Percentiles rank a stretch among this genome's conserved stretches.
phyloP scores from a whole-genome alignment of 1,140 invertebrate genomes.

The Cardiocondyla obscurior region DNA sequence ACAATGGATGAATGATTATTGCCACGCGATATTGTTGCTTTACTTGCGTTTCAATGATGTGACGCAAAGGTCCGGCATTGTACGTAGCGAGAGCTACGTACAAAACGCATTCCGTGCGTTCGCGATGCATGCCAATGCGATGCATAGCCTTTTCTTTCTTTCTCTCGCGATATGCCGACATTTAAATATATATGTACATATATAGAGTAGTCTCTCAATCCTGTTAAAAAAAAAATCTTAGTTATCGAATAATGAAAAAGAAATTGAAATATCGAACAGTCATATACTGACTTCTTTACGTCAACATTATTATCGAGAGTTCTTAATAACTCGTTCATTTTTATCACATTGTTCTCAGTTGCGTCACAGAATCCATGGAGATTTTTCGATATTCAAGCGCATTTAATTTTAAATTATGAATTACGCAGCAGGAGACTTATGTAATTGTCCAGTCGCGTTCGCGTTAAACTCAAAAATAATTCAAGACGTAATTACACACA shows the following conservation, averaged over 20 bases:
- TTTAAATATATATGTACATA: not conserved
- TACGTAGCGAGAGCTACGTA: not conserved
- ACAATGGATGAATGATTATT: conserved; percentile 13
- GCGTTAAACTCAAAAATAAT: not conserved
- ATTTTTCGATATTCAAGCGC: not conserved
- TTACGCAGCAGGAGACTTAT: not conserved
- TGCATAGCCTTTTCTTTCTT: not conserved
- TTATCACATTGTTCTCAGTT: not conserved
- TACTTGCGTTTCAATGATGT: conserved; percentile 10
- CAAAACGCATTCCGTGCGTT: conserved; percentile 16
- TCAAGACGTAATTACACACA: not conserved
- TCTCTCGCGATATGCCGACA: not conserved
- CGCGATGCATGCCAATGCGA: not conserved
- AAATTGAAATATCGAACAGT: no score
- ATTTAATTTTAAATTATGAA: not conserved
- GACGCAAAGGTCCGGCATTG: not conserved
- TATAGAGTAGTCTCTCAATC: not conserved
- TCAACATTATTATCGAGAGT: no score
- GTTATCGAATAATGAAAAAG: not conserved
- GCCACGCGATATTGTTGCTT: conserved; percentile 6
- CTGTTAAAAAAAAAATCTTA: no score
- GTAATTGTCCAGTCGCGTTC: not conserved
- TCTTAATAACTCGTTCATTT: no score
- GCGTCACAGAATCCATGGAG: not conserved
- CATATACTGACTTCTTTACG: no score